phyloP scores from a whole-genome alignment of 2,113 vertebrate species.

The Chaetorhynchus papuensis region DNA sequence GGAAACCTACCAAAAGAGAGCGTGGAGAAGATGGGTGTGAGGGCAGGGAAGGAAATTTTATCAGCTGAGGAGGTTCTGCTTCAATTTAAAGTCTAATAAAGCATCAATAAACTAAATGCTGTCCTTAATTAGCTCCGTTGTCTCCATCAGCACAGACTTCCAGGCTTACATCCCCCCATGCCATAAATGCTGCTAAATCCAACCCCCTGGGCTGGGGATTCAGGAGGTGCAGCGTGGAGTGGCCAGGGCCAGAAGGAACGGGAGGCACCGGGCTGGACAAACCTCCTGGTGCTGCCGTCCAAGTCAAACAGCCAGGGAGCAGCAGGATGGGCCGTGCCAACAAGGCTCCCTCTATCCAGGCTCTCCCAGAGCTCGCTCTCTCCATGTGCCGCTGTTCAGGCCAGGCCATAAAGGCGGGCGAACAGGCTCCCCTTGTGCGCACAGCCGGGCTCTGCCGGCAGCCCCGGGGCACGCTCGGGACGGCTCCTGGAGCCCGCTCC shows the following conservation, averaged over 20 bases:
- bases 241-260: background rate
- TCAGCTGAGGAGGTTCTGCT: background rate
- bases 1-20: background rate
- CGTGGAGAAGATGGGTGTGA: fast-evolving
- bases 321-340: background rate
- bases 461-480: background rate
- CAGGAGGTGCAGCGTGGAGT: fast-evolving
- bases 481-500: fast-evolving
- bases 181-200: fast-evolving
- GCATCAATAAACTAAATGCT: background rate
- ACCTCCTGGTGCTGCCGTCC: background rate
- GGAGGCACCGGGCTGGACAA: background rate
- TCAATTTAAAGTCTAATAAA: background rate
- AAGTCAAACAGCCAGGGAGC: background rate
- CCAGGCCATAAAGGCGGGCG: background rate
- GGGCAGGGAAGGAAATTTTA: background rate
- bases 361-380: background rate
- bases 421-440: background rate
- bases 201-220: fast-evolving
- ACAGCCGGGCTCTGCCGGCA: background rate
- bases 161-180: background rate
- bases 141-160: background rate
- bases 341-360: background rate
- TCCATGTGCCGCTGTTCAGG: fast-evolving
- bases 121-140: background rate